Percentiles rank a stretch among this genome's conserved stretches.
These are phyloP conservation scores for Ivindomyrus marchei DNA, from an alignment of 2,113 vertebrate species.

Conservation along the genomic window DNA sequence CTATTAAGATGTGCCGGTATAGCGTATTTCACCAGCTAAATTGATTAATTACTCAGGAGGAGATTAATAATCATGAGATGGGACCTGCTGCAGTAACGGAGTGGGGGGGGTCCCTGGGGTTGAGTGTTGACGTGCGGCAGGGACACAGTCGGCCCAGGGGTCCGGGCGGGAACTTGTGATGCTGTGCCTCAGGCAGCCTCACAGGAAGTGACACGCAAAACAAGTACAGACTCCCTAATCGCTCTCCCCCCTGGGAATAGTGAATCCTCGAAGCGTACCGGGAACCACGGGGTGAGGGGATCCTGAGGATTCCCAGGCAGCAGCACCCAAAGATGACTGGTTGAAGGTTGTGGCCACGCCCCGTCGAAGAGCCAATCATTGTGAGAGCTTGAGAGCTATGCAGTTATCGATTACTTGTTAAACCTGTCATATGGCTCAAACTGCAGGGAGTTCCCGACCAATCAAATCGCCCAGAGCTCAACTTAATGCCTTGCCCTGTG, in stretches of 20 bases:
- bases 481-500: neutral
- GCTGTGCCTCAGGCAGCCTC: neutral
- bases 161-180: neutral
- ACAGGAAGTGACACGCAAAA: neutral
- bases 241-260: neutral
- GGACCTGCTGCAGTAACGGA: no score
- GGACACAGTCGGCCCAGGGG: neutral
- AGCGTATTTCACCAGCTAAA: neutral
- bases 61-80: constrained; percentile 10
- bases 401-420: neutral
- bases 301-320: neutral
- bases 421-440: neutral
- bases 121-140: neutral
- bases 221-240: neutral
- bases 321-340: constrained; percentile 17
- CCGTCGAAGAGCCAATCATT: neutral
- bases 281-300: neutral
- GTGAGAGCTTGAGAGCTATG: neutral
- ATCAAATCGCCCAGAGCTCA: neutral
- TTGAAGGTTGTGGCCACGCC: neutral
- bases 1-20: neutral
- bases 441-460: neutral
- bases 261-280: neutral
- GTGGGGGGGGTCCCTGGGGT: neutral
- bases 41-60: constrained; percentile 8